These are phyloP conservation scores for Pollicipes pollicipes DNA, from an alignment of 1,140 invertebrate species.

Conservation along the genomic window DNA sequence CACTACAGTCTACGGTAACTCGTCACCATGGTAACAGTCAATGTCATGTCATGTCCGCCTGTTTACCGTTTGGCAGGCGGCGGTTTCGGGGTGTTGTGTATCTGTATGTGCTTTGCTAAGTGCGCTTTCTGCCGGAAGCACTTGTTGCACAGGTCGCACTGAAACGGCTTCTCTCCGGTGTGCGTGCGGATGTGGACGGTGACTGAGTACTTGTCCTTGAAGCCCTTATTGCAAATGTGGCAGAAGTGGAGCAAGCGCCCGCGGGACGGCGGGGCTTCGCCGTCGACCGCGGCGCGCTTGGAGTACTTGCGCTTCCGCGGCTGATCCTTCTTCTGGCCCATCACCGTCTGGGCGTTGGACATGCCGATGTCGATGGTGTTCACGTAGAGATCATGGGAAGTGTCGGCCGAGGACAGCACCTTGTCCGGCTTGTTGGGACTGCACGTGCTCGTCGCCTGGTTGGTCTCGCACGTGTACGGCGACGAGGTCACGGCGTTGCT, in stretches of 20 bases:
- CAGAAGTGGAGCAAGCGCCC: conserved; percentile 64
- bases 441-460: conserved; percentile 2
- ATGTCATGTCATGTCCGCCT: background rate
- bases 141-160: conserved; percentile 70
- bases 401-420: conserved; percentile 13
- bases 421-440: conserved; percentile 14
- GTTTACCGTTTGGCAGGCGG: conserved; percentile 6
- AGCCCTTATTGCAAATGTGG: conserved; percentile 76
- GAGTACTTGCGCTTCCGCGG: conserved; percentile 19
- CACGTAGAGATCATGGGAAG: conserved; percentile 14
- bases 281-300: conserved; percentile 12
- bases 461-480: background rate
- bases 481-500: background rate
- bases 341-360: conserved; percentile 14
- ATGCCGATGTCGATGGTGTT: conserved; percentile 17
- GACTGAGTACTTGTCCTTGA: conserved; percentile 83
- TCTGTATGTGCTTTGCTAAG: conserved; percentile 91
- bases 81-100: conserved; percentile 47
- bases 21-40: background rate
- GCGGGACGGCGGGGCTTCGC: conserved; percentile 17
- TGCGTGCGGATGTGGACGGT: conserved; percentile 81
- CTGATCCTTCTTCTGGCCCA: conserved; percentile 13
- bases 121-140: conserved; percentile 91
- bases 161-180: conserved; percentile 76
- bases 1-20: background rate